Evolutionary conservation across 92 coral and sea anemone species (phyloP).

Genomic region (Umimayanthus chanpuru): DNA sequence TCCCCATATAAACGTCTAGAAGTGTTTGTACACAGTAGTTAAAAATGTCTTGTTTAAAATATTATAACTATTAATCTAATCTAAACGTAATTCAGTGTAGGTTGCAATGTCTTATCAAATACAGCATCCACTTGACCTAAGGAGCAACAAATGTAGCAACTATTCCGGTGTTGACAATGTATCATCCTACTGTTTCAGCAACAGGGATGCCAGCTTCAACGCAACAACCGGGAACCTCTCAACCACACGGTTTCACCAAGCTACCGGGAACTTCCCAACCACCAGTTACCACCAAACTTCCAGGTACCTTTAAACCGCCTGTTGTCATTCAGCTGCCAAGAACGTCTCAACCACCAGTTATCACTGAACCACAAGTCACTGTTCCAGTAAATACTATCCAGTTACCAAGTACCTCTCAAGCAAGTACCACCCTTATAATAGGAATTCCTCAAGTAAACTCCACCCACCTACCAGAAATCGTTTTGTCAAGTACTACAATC

Average conservation of each 20-base stretch:
- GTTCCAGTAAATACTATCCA: not conserved
- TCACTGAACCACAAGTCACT: constrained; percentile 10
- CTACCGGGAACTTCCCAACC: not conserved
- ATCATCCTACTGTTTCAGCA: not conserved
- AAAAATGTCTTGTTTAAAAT: too few species aligned
- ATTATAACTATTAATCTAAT: too few species aligned
- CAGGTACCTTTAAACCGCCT: constrained; percentile 25
- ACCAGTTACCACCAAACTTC: not conserved
- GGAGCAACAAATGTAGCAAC: not conserved
- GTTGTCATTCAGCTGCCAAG: not conserved
- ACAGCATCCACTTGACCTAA: not conserved
- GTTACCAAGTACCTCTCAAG: constrained; percentile 12
- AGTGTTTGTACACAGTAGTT: too few species aligned
- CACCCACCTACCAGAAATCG: not conserved
- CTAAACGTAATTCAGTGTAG: too few species aligned
- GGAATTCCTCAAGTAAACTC: not conserved
- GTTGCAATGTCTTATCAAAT: too few species aligned
- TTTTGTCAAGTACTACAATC: not conserved
- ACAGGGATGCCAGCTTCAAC: not conserved
- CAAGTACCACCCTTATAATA: not conserved
- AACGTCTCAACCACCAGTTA: constrained; percentile 11
- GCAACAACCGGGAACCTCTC: constrained; percentile 10
- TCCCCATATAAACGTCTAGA: too few species aligned
- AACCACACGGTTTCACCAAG: not conserved
- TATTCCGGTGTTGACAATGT: not conserved